Base-by-base conservation (phyloP, 2,888 invertebrate species). In the Lasiommata megera region DNA sequence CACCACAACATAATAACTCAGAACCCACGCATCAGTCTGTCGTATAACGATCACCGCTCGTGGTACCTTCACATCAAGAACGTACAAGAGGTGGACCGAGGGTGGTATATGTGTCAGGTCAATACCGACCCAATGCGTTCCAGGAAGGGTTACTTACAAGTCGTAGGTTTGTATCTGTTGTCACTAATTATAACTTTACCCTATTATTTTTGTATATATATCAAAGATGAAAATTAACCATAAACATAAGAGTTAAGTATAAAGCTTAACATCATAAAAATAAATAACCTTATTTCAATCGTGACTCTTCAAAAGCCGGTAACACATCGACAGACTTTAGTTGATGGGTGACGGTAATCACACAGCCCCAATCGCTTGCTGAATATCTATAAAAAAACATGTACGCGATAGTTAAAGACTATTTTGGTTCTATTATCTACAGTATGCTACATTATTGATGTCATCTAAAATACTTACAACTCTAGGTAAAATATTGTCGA, bases 41-140 rank as follows among this genome's bases (percentile, higher is more conserved):
- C 96, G 52, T 96, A 95, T 91, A 97, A 96, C 84, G 97, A 97
- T 86, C 97, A 97, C 80, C 94, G 97, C 56, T 96, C 97, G 52
- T 97, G 97, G 97, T 97, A 95, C 84, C 93, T 97, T 63, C 97
- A 97, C 79, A 96, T 97, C 82, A 95, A 95, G 82, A 94, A 95
- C 76, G 96, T 96, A 29, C 96, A 96, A 77, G 97, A 97, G 80
- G 93, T 94, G 43, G 97, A 97, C 86, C 93, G 97, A 1, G 97
- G 97, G 60, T 97, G 96, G 96, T 97, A 93, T 76, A 97, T 97
- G 97, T 97, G 97, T 79, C 97, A 97, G 85, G 95, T 97, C 67
- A 97, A 97, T 86, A 97, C 97, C 0, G 96, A 97, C 84, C 97
- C 97, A n/a, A 97, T 97, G 97, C 92, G 96, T 66, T 96, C 96